Conservation (phyloP, 2,888 invertebrate genomes). For the Brachynemurus nebulosus region DNA sequence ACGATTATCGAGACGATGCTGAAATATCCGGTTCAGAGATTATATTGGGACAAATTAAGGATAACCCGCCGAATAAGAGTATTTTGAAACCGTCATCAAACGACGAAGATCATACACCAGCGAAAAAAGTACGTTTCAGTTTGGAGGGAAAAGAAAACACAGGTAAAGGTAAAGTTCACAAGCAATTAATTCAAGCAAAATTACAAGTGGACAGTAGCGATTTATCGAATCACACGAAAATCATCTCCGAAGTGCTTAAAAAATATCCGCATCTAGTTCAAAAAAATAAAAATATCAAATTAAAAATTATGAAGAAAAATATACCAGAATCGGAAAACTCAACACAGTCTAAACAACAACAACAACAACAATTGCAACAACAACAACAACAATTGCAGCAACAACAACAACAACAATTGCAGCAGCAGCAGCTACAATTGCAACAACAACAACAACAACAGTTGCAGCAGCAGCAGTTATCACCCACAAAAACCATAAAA, state of each 20-base stretch:
- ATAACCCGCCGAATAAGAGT: slow-evolving; percentile 24
- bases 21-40: slow-evolving; percentile 22
- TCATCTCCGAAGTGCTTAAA: slow-evolving; percentile 74
- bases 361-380: too few species aligned
- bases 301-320: slow-evolving; percentile 62
- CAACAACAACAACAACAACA: too few species aligned
- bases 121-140: slow-evolving; percentile 39
- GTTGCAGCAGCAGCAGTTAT: too few species aligned
- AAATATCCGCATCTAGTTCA: slow-evolving; percentile 80
- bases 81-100: slow-evolving; percentile 23
- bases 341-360: slow-evolving; percentile 8
- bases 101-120: slow-evolving; percentile 24
- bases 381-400: not conserved
- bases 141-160: slow-evolving; percentile 48
- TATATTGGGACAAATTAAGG: slow-evolving; percentile 25
- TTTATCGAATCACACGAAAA: slow-evolving; percentile 60
- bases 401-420: not conserved
- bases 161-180: slow-evolving; percentile 13
- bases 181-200: not conserved
- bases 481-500: too few species aligned
- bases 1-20: slow-evolving; percentile 23
- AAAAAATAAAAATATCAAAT: slow-evolving; percentile 72
- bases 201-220: not conserved
- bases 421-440: too few species aligned
- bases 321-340: slow-evolving; percentile 6